These are phyloP conservation scores for Agrochola macilenta DNA, from an alignment of 2,888 invertebrate genomes.

Conservation along the genomic window DNA sequence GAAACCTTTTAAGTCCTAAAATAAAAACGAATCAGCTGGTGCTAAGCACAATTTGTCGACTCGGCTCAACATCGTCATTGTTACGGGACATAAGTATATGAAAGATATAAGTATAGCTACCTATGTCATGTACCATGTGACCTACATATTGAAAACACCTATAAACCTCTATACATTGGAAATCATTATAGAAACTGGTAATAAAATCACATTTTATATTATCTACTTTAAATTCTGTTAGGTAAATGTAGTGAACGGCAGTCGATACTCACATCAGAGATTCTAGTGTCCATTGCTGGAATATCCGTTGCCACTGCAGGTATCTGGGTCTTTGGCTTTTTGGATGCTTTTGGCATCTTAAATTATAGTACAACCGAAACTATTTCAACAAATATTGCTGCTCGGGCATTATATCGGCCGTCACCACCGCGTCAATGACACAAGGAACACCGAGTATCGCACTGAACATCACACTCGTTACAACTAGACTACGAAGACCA, in stretches of 20 bases:
- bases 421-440: conserved; percentile 73
- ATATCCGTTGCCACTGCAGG: conserved; percentile 79
- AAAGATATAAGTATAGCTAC: conserved; percentile 16
- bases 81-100: conserved; percentile 38
- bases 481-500: conserved; percentile 52
- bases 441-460: conserved; percentile 72
- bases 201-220: conserved; percentile 15
- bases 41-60: conserved; percentile 25
- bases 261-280: conserved; percentile 82
- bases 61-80: conserved; percentile 51
- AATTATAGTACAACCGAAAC: conserved; percentile 63
- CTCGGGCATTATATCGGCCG: conserved; percentile 73
- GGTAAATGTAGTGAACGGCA: conserved; percentile 25
- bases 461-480: conserved; percentile 78
- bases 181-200: conserved; percentile 1
- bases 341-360: conserved; percentile 76
- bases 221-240: background rate
- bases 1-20: conserved; percentile 31
- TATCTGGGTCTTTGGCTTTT: conserved; percentile 74
- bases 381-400: conserved; percentile 74
- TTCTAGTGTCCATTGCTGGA: conserved; percentile 80
- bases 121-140: conserved; percentile 52
- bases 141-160: conserved; percentile 59
- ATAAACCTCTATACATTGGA: conserved; percentile 26
- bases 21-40: conserved; percentile 58